Evolutionary conservation across 2,797 vertebrate species (phyloP), one percentile per base, ranked within the genome.

Genomic region (Heterohyrax brucei): DNA sequence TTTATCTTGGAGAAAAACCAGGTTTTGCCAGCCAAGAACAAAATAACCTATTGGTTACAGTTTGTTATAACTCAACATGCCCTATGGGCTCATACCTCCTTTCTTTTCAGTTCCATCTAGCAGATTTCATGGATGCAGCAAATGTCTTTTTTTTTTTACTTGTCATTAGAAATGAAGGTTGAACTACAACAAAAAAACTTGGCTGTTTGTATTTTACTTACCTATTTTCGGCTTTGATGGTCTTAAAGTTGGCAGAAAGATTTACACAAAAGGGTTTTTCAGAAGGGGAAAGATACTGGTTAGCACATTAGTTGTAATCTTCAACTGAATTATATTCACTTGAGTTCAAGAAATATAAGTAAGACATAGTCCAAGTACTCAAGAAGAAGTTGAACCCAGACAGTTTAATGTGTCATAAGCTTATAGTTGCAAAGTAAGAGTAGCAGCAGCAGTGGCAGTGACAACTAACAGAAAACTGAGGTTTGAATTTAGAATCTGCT

Each of bases 211-310:
- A 91, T 95, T 91, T 81, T 62, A 53, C 21, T 53, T 82, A 78
- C 90, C 22, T 64, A 9, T n/a, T 96, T 87, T 87, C 89, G 16
- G 10, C 87, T 94, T 96, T 84, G n/a, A 26, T 91, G 18, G 16
- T 68, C 39, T 39, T 95, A 66, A 79, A 79, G 1, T 24, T 68
- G 50, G 10, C 5, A n/a, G 50, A 64, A 75, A 7, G 19, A 48
- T 46, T 90, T 77, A 94, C 33, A 76, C 0, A 22, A 61, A 83
- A 13, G 1, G 0, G 24, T 56, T 87, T 91, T 89, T 77, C 72
- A 82, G 16, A 81, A 68, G 39, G 19, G 21, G 21, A 48, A 44
- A 73, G 1, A 46, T 84, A 10, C 78, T 46, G 59, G 13, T 56
- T 72, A 89, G 30, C 30, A 76, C 18, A 14, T 26, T 70, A 64